Evolutionary conservation across 2,888 invertebrate species (phyloP), one percentile per base, ranked within the genome.

Genomic region (Leptinotarsa peninsularis): DNA sequence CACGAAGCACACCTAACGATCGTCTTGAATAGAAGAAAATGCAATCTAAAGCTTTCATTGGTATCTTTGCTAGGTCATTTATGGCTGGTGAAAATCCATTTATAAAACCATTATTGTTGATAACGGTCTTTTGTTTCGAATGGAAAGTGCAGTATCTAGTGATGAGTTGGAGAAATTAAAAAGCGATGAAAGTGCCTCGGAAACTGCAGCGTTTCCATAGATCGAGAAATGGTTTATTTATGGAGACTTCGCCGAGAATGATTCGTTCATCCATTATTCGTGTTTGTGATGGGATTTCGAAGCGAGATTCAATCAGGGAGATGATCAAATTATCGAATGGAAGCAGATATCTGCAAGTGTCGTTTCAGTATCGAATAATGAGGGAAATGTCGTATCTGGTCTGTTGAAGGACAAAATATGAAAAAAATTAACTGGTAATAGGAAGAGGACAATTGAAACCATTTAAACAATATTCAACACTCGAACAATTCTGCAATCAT

Each of bases 41-140:
- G 50, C 68, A 73, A 73, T 73, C 56, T 17, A 50, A 49, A 49
- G 56, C 50, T 67, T 60, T 67, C 58, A 66, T 60, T 73, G 73
- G 70, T 71, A 71, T 71, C 70, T 58, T 49, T 60, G 70, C 49
- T 71, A 21, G 70, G 68, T 73, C 67, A 68, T 33, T 73, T 68
- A 67, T 73, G 23, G 49, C 52, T 68, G 73, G 50, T 49, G 66
- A 21, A 73, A 73, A 73, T 73, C 73, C 73, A 73, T 73, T 73
- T 73, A 73, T 73, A 63, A 52, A 69, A 69, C 73, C 69, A 73
- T 73, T 73, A 73, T 69, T 69, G 73, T 73, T 68, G 68, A 73
- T 73, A 73, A 73, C 60, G 21, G 49, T n/a, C 52, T 63, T 63
- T 68, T 27, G 63, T 73, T 73, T 63, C 66, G 33, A 52, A 52